Conservation (phyloP, 2,888 invertebrate genomes). For the Gastrophysa polygoni region DNA sequence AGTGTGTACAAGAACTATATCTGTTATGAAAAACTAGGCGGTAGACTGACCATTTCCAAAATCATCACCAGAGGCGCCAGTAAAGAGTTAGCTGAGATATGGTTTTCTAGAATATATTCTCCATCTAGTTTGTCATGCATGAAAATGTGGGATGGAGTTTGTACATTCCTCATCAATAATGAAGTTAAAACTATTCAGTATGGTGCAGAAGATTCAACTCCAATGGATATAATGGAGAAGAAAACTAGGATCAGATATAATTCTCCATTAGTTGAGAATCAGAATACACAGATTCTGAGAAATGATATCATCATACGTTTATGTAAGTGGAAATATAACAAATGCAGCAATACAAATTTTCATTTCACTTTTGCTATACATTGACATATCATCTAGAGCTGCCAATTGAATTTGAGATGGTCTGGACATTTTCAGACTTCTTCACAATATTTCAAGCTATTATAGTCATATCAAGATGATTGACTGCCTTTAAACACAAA, state of each 20-base stretch:
- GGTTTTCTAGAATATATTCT: slow-evolving; percentile 55
- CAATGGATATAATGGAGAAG: slow-evolving; percentile 44
- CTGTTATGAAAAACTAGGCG: slow-evolving; percentile 54
- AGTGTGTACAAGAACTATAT: slow-evolving; percentile 53
- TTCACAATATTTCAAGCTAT: too few species aligned
- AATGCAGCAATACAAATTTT: too few species aligned
- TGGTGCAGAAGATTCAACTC: slow-evolving; percentile 42
- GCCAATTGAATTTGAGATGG: too few species aligned
- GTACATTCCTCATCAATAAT: slow-evolving; percentile 53
- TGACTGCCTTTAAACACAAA: too few species aligned
- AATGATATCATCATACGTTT: slow-evolving; percentile 53
- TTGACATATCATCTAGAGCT: too few species aligned
- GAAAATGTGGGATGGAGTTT: slow-evolving; percentile 54
- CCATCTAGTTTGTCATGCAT: slow-evolving; percentile 52
- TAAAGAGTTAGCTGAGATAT: slow-evolving; percentile 48
- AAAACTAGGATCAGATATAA: slow-evolving; percentile 41
- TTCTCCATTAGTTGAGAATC: slow-evolving; percentile 40
- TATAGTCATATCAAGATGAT: too few species aligned
- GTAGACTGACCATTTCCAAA: slow-evolving; percentile 52
- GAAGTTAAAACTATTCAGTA: slow-evolving; percentile 52
- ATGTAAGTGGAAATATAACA: slow-evolving; percentile 44
- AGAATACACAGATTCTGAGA: slow-evolving; percentile 48
- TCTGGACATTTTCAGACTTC: too few species aligned
- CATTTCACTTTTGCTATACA: too few species aligned
- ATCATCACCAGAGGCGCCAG: slow-evolving; percentile 41